phyloP scores from a whole-genome alignment of 2,113 vertebrate species.

The Echinops telfairi region DNA sequence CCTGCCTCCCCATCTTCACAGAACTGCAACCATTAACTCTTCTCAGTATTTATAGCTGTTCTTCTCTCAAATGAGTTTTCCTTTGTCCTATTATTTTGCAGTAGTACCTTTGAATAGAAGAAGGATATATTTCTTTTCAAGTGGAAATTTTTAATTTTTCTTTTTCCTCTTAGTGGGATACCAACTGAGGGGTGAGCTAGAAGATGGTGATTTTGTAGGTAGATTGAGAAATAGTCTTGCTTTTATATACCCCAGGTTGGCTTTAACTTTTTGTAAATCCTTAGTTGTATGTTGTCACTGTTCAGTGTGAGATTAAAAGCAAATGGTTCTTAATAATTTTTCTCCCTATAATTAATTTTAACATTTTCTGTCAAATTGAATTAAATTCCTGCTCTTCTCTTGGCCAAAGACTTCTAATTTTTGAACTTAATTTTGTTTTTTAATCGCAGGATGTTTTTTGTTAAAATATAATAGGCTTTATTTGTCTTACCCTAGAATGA shows the following conservation, averaged over 20 bases:
- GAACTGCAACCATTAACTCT: background rate
- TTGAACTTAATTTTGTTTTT: background rate
- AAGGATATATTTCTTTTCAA: background rate
- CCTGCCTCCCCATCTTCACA: background rate
- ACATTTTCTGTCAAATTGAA: background rate
- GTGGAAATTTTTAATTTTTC: background rate
- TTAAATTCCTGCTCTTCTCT: background rate
- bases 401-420: background rate
- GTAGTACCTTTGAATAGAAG: background rate
- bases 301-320: background rate
- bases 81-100: background rate
- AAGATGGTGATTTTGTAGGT: background rate
- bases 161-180: background rate
- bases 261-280: slow-evolving; percentile 8
- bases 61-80: background rate
- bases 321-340: background rate
- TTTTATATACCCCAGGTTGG: background rate
- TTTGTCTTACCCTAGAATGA: background rate
- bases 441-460: background rate
- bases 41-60: background rate
- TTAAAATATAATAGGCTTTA: background rate
- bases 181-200: background rate
- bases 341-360: background rate
- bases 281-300: background rate
- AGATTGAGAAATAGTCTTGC: background rate